Percentiles rank a stretch among this genome's conserved stretches.
Conservation (phyloP, 2,888 invertebrate species). For the Crioceris asparagi region DNA sequence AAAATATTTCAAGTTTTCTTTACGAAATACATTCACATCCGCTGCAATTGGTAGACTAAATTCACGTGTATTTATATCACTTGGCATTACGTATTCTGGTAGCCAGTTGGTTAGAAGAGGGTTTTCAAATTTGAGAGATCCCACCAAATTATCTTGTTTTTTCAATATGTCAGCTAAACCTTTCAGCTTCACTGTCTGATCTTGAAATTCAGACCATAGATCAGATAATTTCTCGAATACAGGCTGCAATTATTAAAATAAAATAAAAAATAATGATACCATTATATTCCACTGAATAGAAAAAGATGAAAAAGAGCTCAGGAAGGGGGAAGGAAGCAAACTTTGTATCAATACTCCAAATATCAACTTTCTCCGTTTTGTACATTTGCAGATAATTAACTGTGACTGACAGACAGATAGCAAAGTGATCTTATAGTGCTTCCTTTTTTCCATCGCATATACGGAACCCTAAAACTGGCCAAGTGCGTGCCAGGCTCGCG, state of each 20-base stretch:
- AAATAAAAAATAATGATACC: no score
- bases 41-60: not conserved
- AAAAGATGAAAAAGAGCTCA: no score
- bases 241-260: not conserved
- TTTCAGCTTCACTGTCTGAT: not conserved
- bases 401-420: no score
- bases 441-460: no score
- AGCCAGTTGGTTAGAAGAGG: not conserved
- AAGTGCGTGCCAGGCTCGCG: no score
- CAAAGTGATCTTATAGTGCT: no score
- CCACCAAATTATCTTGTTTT: not conserved
- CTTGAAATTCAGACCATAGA: conserved; percentile 1
- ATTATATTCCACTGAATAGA: no score
- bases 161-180: not conserved
- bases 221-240: conserved; percentile 2
- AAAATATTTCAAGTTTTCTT: not conserved
- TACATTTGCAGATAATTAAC: no score
- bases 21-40: not conserved
- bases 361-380: no score
- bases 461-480: no score
- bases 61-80: not conserved
- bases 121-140: not conserved
- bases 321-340: no score
- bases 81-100: not conserved
- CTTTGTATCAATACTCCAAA: no score